Base-by-base conservation (phyloP, 2,888 invertebrate genomes). In the Euproctis similis region DNA sequence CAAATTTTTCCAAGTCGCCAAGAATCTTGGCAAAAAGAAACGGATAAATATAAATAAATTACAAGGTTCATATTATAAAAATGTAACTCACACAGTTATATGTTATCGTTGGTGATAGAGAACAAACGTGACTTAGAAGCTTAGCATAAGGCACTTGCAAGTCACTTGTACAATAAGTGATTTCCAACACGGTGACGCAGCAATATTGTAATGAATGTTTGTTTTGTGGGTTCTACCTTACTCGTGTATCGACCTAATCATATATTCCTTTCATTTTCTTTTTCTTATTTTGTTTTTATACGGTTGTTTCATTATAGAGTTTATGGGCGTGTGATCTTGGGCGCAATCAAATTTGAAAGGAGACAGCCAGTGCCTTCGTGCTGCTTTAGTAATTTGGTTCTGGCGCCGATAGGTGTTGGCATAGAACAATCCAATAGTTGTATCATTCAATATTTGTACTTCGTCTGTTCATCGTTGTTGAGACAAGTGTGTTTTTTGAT, bases 271-370 rank as follows among this genome's bases (percentile, higher is more conserved):
- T 76, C 76, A n/a, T n/a, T n/a, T n/a, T n/a, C n/a, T n/a, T n/a
- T n/a, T n/a, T n/a, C n/a, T n/a, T n/a, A 80, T 81, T 84, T 82
- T 82, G 80, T 84, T 82, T 82, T 82, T 81, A 74, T 81, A 75
- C 54, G 59, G 65, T 61, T 66, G 72, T 80, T 80, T 80, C 78
- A 81, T 82, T 82, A 81, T 77, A 75, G 78, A 80, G 77, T 81
- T 81, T 78, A 81, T 78, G 80, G 81, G 82, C 81, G 80, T 80
- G 74, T 76, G 75, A 77, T 78, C 78, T 78, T 75, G 65, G 76
- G 64, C 74, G 73, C 81, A 73, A 81, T 81, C 80, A 77, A 82
- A 81, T 81, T 80, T 76, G 73, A 81, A 76, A 77, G 69, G 70
- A 77, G 77, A 80, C 81, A 78, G 78, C 75, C 73, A 68, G n/a